Base-by-base conservation (phyloP, 2,888 invertebrate species). In the Netelia inedita region DNA sequence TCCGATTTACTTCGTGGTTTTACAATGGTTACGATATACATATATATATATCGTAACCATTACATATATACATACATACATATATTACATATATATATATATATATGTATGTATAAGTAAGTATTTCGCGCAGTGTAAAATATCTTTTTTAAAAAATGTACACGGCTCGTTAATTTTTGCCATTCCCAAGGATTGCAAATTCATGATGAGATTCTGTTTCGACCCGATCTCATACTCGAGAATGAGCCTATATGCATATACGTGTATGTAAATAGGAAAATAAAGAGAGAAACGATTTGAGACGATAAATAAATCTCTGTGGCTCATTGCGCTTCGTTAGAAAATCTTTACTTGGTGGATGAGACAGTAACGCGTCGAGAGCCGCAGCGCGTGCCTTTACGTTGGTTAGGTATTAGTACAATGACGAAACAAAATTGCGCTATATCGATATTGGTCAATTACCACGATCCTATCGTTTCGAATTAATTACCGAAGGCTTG, bases 181-280 rank as follows among this genome's bases (percentile, higher is more conserved):
- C 57, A 82, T 73, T 78, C 69, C 9, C 68, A 19, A 71, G 53
- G 82, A 79, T 79, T 85, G 82, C 74, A 75, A 79, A 85, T 82
- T 73, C 65, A 82, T 53, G 79, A 82, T 78, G 63, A 81, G 65
- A 79, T 79, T 79, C 63, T 79, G 53, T 11, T 55, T 55, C 35
- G 63, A 28, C 46, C 46, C 61, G 21, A 35, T 21, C 16, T 63
- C 28, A 46, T 82, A 50, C 50, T 43, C 35, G 61, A 57, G 66
- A 66, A 72, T 19, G 43, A 43, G 28, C 43, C 19, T 66, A 55
- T 63, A 16, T 35, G 35, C 35, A 16, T 63, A 53, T 55, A 55
- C 55, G 50, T 21, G 6, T 19, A 57, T 28, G 28, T 28, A 28
- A 28, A 28, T 53, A 14, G 35, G 35, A 21, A 28, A 28, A 28